Evolutionary conservation across 2,113 vertebrate species (phyloP).

Genomic region (Oenanthe oenanthe): DNA sequence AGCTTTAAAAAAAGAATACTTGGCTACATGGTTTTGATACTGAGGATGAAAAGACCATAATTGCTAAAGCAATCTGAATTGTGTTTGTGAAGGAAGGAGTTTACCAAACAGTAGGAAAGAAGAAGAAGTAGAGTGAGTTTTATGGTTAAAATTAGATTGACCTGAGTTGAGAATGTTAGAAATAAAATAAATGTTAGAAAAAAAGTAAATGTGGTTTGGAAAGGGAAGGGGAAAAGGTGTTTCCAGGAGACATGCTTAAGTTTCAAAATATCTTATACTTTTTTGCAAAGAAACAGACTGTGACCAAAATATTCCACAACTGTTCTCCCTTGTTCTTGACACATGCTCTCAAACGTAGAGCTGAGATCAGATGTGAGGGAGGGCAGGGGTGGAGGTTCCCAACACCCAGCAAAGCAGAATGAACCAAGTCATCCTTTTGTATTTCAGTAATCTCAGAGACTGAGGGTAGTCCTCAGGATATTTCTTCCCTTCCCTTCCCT

Average conservation of each 20-base stretch:
- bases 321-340: not conserved
- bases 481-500: not conserved
- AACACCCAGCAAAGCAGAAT: not conserved
- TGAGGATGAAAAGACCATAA: not conserved
- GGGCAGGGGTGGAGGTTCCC: not conserved
- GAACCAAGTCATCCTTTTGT: conserved; percentile 1
- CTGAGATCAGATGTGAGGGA: conserved; percentile 8
- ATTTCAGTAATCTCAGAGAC: conserved; percentile 25
- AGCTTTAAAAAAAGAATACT: not conserved
- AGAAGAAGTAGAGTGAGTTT: not conserved
- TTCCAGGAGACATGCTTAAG: not conserved
- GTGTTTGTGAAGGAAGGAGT: not conserved
- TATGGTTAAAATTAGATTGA: conserved; percentile 16
- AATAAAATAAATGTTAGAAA: not conserved
- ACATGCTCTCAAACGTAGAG: not conserved
- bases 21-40: not conserved
- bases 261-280: not conserved
- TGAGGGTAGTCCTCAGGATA: not conserved
- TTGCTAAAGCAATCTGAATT: not conserved
- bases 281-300: not conserved
- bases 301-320: conserved; percentile 5
- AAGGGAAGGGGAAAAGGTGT: not conserved
- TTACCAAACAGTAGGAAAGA: not conserved
- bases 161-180: not conserved
- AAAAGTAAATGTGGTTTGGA: not conserved